Evolutionary conservation across 2,888 invertebrate species (phyloP).

Genomic region (Deroplatys truncata): DNA sequence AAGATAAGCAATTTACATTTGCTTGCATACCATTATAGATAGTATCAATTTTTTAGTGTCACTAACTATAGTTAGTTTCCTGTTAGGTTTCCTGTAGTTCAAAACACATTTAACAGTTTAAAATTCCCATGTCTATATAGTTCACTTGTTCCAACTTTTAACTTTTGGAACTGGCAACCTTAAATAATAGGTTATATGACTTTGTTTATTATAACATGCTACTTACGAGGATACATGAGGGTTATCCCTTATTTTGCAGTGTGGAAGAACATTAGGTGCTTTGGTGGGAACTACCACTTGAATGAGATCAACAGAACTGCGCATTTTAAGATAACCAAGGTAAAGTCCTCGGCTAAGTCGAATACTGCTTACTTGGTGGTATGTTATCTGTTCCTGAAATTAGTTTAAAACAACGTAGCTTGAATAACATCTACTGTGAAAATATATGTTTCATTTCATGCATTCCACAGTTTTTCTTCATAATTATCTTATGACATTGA

Average conservation of each 20-base stretch:
- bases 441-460: neutral
- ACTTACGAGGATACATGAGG: conserved; percentile 92
- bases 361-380: conserved; percentile 76
- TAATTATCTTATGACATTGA: too few relatives aligned
- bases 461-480: too few relatives aligned
- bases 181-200: too few relatives aligned
- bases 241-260: conserved; percentile 88
- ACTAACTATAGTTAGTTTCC: too few relatives aligned
- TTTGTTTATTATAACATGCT: neutral
- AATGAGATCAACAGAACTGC: conserved; percentile 91
- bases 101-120: too few relatives aligned
- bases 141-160: too few relatives aligned
- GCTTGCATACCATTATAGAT: too few relatives aligned
- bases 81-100: too few relatives aligned
- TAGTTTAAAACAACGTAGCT: conserved; percentile 13
- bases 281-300: conserved; percentile 89
- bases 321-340: conserved; percentile 93
- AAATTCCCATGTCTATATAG: too few relatives aligned
- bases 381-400: conserved; percentile 55
- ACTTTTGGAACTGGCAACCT: too few relatives aligned
- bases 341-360: conserved; percentile 85
- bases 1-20: too few relatives aligned
- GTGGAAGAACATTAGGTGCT: conserved; percentile 92
- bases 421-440: neutral
- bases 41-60: too few relatives aligned